Base-by-base conservation (phyloP, 2,888 invertebrate genomes). In the Melanchra persicariae region DNA sequence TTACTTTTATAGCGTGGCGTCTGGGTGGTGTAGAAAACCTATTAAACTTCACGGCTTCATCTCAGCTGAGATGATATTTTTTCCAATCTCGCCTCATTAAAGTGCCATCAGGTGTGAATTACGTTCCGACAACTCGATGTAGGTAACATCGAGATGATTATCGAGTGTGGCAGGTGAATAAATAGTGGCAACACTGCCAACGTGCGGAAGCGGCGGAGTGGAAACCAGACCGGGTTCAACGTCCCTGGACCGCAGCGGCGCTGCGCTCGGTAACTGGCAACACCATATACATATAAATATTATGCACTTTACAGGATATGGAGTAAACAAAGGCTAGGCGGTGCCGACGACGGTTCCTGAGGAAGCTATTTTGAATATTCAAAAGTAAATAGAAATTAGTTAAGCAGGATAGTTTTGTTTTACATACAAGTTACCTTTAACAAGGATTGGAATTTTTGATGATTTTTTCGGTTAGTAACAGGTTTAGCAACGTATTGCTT, bases 181-280 rank as follows among this genome's bases (percentile, higher is more conserved):
- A 45, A 45, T 45, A 45, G 40, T 40, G 40, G 81, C 70, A 81
- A 75, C 82, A 81, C 63, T 69, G 60, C 17, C 61, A 15, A 84
- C 87, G 87, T 84, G 85, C 87, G 89, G 87, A 89, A 89, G 87
- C 90, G 80, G 63, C 85, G 89, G 83, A 78, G 91, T 90, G 92
- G 88, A 91, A 92, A 90, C 88, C 88, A 89, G 89, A 87, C 88
- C 37, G 84, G 80, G 91, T 92, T 91, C 93, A 92, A 90, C 82
- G 87, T 86, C 82, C 90, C 85, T 65, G 85, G 88, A 87, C 88
- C 88, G 85, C 66, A 58, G 58, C 76, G 70, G 61, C 70, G 86
- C 58, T 52, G 76, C 85, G 77, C 77, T 51, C 57, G 54, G 34
- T 49, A 40, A 57, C 62, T 30, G 72, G 60, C 74, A 43, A 58